Evolutionary conservation across 2,113 vertebrate genomes (phyloP), one percentile per base, ranked within the genome.

Genomic region (Myrmecobius fasciatus): DNA sequence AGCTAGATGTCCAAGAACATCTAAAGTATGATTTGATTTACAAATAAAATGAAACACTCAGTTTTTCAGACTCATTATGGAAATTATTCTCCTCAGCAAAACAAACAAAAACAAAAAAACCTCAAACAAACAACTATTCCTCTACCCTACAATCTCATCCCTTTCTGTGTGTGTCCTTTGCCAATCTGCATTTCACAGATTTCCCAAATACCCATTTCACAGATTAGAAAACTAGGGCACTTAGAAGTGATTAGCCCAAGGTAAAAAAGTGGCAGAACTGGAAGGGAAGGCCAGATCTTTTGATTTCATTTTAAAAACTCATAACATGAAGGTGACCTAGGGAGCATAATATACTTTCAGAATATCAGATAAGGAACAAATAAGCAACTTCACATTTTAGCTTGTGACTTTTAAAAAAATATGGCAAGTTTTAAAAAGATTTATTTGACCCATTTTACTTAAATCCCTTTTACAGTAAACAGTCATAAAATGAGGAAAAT

Each of bases 401-500:
- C 54, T 67, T 5, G 0, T 91, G 89, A 96, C 92, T 94, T 96
- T 54, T 89, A 91, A 95, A 95, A 91, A 95, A 95, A 91, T n/a
- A 92, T 12, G 60, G 52, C 52, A 94, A 52, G 52, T 91, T 94
- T 95, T 93, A 48, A 47, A 53, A 94, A 93, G 88, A 56, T 92
- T 93, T 75, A 60, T 17, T 91, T 92, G 90, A 92, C 92, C 49
- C 25, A 11, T 93, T 93, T 94, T 52, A 96, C 53, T 89, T 60
- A 92, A 93, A 92, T 93, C 49, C 53, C 89, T 90, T 54, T 90
- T 96, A 95, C 48, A 28, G 89, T 3, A 95, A 97, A 89, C 91
- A 96, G 91, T 96, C 92, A 95, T 60, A 96, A 95, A 94, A 95
- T 53, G 93, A 94, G 96, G 94, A n/a, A 96, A 96, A 92, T 88